phyloP scores from a whole-genome alignment of 2,797 vertebrate species.

The Atherinosoma microstoma region DNA sequence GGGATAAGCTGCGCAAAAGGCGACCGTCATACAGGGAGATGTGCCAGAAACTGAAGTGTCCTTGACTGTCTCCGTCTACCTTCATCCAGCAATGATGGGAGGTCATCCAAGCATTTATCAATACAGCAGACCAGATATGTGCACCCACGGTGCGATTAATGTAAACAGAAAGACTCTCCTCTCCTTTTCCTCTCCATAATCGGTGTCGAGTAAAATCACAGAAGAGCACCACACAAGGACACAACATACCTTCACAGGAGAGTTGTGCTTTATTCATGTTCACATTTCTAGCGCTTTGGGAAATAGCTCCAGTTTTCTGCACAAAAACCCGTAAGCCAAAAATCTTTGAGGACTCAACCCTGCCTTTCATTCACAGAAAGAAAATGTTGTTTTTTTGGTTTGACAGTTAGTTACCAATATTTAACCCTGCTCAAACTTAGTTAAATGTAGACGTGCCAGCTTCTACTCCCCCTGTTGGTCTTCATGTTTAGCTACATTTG shows the following conservation, averaged over 20 bases:
- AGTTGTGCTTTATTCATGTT: too few species aligned
- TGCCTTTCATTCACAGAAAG: not conserved
- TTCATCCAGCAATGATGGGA: slow-evolving; percentile 41
- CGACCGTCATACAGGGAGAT: slow-evolving; percentile 34
- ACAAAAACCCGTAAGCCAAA: not conserved
- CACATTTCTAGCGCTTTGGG: not conserved
- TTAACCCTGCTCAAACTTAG: not conserved
- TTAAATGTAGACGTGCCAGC: too few species aligned
- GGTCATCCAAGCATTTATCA: slow-evolving; percentile 53
- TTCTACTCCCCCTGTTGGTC: not conserved
- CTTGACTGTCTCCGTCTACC: slow-evolving; percentile 22
- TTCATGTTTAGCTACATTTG: not conserved
- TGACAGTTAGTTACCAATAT: too few species aligned
- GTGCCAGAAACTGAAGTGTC: slow-evolving; percentile 46
- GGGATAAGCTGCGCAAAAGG: slow-evolving; percentile 16
- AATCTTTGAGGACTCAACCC: not conserved
- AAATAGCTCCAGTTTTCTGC: not conserved
- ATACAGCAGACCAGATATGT: slow-evolving; percentile 27
- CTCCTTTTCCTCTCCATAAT: not conserved
- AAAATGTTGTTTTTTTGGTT: not conserved
- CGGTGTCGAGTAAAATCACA: not conserved
- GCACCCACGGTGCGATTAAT: not conserved
- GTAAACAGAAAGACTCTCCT: not conserved
- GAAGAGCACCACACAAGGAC: not conserved
- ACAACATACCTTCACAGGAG: too few species aligned